phyloP scores from a whole-genome alignment of 1,140 invertebrate genomes.

The Colletes gigas region DNA sequence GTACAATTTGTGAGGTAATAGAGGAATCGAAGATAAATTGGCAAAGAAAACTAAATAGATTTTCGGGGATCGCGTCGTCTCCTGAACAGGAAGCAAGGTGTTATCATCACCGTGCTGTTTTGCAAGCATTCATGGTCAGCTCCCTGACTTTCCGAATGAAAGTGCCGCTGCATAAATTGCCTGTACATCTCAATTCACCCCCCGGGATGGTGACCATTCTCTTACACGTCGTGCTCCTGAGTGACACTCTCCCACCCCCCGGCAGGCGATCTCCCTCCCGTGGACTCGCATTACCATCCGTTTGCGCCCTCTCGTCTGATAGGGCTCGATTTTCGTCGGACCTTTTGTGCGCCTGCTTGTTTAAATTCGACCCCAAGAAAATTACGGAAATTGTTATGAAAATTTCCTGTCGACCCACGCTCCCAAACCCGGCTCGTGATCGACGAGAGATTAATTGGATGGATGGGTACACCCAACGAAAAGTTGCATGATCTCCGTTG shows the following conservation, averaged over 20 bases:
- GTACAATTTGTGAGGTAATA: neutral
- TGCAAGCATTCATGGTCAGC: slow-evolving; percentile 63
- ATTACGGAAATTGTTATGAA: slow-evolving; percentile 40
- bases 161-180: slow-evolving; percentile 75
- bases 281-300: slow-evolving; percentile 66
- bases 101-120: slow-evolving; percentile 43
- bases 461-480: neutral
- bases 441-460: neutral
- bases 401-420: neutral
- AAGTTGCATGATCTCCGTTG: neutral
- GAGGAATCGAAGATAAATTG: neutral
- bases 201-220: slow-evolving; percentile 72
- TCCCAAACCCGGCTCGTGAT: neutral
- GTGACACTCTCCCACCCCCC: slow-evolving; percentile 60
- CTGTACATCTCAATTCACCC: slow-evolving; percentile 77
- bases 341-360: slow-evolving; percentile 44
- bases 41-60: neutral
- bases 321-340: slow-evolving; percentile 35
- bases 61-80: neutral
- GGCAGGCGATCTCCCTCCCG: slow-evolving; percentile 45
- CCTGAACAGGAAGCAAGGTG: slow-evolving; percentile 17
- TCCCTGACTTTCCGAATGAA: slow-evolving; percentile 68
- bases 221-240: slow-evolving; percentile 74
- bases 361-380: slow-evolving; percentile 39
- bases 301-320: slow-evolving; percentile 38